phyloP scores from a whole-genome alignment of 2,797 vertebrate species.

The Heteromormyrus szaboi region DNA sequence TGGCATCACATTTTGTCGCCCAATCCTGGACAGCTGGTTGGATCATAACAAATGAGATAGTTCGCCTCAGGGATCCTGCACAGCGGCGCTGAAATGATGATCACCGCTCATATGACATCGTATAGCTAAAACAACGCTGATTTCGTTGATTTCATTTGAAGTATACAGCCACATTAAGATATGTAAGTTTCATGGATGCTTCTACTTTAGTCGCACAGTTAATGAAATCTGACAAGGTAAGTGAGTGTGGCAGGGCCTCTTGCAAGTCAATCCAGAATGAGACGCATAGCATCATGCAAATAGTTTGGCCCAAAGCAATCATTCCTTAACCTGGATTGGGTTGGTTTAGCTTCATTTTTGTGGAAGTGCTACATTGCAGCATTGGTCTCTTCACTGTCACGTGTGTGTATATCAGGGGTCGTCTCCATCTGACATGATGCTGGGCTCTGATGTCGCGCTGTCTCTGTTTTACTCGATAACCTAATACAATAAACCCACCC shows the following conservation, averaged over 20 bases:
- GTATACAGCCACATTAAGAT: neutral
- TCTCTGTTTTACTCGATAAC: neutral
- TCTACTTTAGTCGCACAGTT: constrained; percentile 36
- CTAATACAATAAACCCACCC: neutral
- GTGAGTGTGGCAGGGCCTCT: constrained; percentile 30
- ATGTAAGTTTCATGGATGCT: constrained; percentile 27
- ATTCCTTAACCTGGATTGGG: constrained; percentile 40
- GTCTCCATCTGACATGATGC: neutral
- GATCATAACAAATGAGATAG: neutral
- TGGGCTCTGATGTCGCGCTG: neutral
- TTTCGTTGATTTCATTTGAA: neutral
- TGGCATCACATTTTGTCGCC: neutral
- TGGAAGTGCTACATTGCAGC: neutral
- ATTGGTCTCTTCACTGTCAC: neutral
- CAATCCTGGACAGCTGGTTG: neutral
- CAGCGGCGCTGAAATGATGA: neutral
- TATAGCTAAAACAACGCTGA: neutral
- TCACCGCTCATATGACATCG: neutral
- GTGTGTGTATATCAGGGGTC: neutral
- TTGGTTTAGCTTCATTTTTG: neutral
- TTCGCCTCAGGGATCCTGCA: neutral
- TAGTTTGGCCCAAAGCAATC: constrained; percentile 24
- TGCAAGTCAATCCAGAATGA: constrained; percentile 35
- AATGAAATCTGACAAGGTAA: constrained; percentile 40
- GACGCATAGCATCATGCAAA: constrained; percentile 37